Conservation (phyloP, 2,888 invertebrate species). For the Metallyticus violacea region DNA sequence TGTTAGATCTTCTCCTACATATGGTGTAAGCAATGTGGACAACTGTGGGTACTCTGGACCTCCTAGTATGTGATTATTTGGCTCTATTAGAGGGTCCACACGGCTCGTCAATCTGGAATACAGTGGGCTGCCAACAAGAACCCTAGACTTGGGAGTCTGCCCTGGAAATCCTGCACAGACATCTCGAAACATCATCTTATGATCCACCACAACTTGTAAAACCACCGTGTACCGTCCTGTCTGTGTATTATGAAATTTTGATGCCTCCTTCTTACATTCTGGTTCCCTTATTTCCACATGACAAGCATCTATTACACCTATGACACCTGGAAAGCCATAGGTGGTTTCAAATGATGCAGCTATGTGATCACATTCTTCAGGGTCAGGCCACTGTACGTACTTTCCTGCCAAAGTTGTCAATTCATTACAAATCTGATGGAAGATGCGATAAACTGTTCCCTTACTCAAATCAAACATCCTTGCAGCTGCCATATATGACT, state of each 20-base stretch:
- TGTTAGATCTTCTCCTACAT: constrained; percentile 11
- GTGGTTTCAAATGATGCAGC: constrained; percentile 18
- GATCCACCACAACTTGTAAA: constrained; percentile 27
- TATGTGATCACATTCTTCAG: constrained; percentile 18
- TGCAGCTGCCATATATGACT: constrained; percentile 9
- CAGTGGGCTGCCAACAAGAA: constrained; percentile 27
- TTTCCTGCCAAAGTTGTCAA: constrained; percentile 19
- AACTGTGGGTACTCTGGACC: constrained; percentile 26
- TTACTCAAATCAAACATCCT: constrained; percentile 17
- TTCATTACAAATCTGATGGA: constrained; percentile 27
- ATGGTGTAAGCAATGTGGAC: constrained; percentile 28
- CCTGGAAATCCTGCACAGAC: constrained; percentile 29
- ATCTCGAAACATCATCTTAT: constrained; percentile 27
- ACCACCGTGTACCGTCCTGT: constrained; percentile 16
- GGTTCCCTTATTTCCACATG: constrained; percentile 20
- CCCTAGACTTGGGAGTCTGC: constrained; percentile 8
- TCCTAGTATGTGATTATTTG: constrained; percentile 23
- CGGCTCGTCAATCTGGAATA: constrained; percentile 3
- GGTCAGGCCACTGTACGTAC: constrained; percentile 29
- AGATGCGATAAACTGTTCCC: constrained; percentile 15
- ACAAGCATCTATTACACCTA: constrained; percentile 27
- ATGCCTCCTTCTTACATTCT: neutral
- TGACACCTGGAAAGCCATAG: constrained; percentile 29
- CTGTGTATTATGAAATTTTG: constrained; percentile 17
- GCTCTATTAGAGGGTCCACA: constrained; percentile 21